phyloP scores from a whole-genome alignment of 2,888 invertebrate genomes.

The Tromatobia lineatoria region DNA sequence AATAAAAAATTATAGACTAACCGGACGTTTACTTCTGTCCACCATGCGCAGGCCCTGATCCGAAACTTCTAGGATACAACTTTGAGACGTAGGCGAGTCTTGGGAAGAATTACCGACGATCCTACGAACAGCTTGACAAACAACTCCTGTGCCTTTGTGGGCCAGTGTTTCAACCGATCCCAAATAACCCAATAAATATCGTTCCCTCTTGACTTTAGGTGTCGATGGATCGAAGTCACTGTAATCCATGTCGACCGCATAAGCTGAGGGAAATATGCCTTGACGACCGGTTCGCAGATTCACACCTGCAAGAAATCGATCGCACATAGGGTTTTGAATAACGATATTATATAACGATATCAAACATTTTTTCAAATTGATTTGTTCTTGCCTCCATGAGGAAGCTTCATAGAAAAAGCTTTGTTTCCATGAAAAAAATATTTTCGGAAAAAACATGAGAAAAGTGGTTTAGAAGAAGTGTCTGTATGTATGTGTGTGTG shows the following conservation, averaged over 20 bases:
- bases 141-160: slow-evolving; percentile 98
- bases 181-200: slow-evolving; percentile 96
- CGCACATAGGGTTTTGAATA: slow-evolving; percentile 2
- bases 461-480: too few species aligned
- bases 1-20: slow-evolving; percentile 82
- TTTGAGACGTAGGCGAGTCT: slow-evolving; percentile 91
- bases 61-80: slow-evolving; percentile 97
- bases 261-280: slow-evolving; percentile 98
- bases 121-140: slow-evolving; percentile 96
- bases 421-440: too few species aligned
- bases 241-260: slow-evolving; percentile 98
- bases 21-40: slow-evolving; percentile 93
- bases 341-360: slow-evolving; percentile 24
- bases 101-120: slow-evolving; percentile 90
- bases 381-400: too few species aligned
- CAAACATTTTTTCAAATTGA: neutral
- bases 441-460: too few species aligned
- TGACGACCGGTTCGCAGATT: slow-evolving; percentile 97
- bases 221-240: slow-evolving; percentile 97
- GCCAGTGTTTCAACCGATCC: slow-evolving; percentile 98
- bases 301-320: slow-evolving; percentile 89
- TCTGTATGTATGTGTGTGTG: too few species aligned
- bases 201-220: slow-evolving; percentile 93
- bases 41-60: slow-evolving; percentile 98
- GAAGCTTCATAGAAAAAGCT: too few species aligned